These are phyloP conservation scores for Gryon sp. DNA, from an alignment of 1,140 invertebrate genomes.

Conservation along the genomic window DNA sequence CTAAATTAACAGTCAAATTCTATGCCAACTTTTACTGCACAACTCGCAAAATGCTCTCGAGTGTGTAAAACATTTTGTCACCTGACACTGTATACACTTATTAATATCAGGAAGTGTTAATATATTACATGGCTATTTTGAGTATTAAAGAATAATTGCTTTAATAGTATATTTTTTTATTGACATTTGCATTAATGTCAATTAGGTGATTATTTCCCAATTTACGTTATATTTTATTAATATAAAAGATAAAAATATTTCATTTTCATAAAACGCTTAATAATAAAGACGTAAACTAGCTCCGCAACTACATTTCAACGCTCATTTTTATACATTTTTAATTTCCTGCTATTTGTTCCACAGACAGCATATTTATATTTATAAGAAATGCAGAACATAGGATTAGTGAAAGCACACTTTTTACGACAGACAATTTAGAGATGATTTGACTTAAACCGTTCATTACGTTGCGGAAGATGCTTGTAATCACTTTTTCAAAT, in stretches of 20 bases:
- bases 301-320: slow-evolving; percentile 23
- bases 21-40: slow-evolving; percentile 47
- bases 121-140: no score
- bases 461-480: slow-evolving; percentile 6
- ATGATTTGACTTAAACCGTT: slow-evolving; percentile 25
- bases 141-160: no score
- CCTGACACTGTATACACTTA: no score
- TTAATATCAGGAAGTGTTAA: no score
- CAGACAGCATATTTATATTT: slow-evolving; percentile 2
- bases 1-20: slow-evolving; percentile 60
- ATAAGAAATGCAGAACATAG: neutral
- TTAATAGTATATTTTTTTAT: no score
- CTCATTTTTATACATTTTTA: slow-evolving; percentile 10
- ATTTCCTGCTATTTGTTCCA: slow-evolving; percentile 19
- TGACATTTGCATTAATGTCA: no score
- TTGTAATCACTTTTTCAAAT: no score
- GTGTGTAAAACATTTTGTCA: slow-evolving; percentile 50
- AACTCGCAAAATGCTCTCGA: slow-evolving; percentile 21
- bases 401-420: slow-evolving; percentile 14
- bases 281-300: no score
- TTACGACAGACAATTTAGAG: slow-evolving; percentile 24
- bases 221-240: no score
- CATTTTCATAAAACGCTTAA: no score
- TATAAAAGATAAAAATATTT: no score
- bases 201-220: no score